Base-by-base conservation (phyloP, 2,113 vertebrate species). In the Strigops habroptila region DNA sequence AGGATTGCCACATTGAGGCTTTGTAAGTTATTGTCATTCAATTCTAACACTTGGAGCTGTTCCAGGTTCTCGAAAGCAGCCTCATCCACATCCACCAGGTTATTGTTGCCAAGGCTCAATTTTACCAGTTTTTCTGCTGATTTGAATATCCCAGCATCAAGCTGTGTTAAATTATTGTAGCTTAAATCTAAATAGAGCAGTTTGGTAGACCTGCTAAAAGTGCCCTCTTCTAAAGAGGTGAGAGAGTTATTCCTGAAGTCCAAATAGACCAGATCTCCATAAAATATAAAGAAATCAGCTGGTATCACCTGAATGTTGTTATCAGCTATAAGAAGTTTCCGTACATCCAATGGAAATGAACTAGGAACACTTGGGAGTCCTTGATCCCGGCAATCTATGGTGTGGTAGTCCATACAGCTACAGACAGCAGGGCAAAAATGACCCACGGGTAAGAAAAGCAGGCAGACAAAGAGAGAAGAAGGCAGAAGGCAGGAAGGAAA, bases 201-300 rank as follows among this genome's bases (percentile, higher is more conserved):
- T 95, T 99, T 98, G 96, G 98, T 98, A 10, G 99, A 99, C 80
- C 98, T 99, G 97, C 98, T 98, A 91, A 99, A 99, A 30, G 99
- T 99, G 81, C 99, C 99, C 41, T 98, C 98, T 95, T 99, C 98
- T 94, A 99, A 98, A 75, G 97, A 96, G 83, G 98, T 98, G 59
- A 99, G 98, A 13, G 99, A 98, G 97, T 99, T 99, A 97, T 99
- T 99, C 95, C 99, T 98, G 91, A 99, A 98, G 98, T 99, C 99
- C 98, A 99, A 92, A 97, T 99, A 99, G 51, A 99, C 98, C 92
- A 99, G 98, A 96, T 99, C 99, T 79, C 99, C 99, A 93, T 99
- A 99, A 96, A 99, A 98, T 86, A 99, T 98, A 95, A 99, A 98
- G 96, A 99, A 99, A 97, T 99, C 99, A 5, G 98, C 98, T 27